phyloP scores from a whole-genome alignment of 2,113 vertebrate species.

The Oreochromis spilurus region DNA sequence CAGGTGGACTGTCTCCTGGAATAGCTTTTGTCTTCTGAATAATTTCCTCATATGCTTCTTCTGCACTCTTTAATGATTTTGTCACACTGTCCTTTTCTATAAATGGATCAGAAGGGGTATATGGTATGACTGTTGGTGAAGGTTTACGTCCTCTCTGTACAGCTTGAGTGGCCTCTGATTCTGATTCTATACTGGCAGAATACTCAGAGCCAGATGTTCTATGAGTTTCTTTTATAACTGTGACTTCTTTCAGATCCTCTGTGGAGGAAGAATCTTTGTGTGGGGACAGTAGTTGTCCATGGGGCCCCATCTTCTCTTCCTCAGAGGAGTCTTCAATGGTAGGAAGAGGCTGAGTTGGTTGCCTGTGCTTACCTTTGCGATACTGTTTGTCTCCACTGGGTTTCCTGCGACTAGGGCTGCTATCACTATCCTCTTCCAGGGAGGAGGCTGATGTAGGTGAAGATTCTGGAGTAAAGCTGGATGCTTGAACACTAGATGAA shows the following conservation, averaged over 20 bases:
- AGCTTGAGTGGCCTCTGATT: constrained; percentile 70
- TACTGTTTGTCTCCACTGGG: constrained; percentile 85
- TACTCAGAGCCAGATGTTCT: constrained; percentile 87
- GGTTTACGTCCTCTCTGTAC: constrained; percentile 72
- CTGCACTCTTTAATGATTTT: constrained; percentile 83
- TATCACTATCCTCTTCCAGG: constrained; percentile 95
- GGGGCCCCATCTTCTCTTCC: constrained; percentile 83
- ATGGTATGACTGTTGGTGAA: constrained; percentile 76
- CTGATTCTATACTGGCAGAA: constrained; percentile 88
- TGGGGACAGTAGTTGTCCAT: constrained; percentile 77
- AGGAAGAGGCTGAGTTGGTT: constrained; percentile 83
- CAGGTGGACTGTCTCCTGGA: constrained; percentile 83
- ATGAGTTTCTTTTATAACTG: constrained; percentile 80
- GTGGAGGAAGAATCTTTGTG: constrained; percentile 82
- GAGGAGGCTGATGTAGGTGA: constrained; percentile 96
- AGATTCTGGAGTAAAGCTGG: constrained; percentile 90
- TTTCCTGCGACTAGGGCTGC: constrained; percentile 88
- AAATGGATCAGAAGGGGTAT: constrained; percentile 77
- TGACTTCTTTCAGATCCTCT: constrained; percentile 82
- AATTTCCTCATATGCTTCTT: constrained; percentile 92
- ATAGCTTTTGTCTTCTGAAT: constrained; percentile 83
- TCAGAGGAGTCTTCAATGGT: constrained; percentile 96
- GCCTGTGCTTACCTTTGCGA: constrained; percentile 86
- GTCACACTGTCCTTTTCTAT: constrained; percentile 56
- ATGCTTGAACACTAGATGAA: constrained; percentile 91